A percentile compares a stretch with the other conserved stretches of the same genome.
phyloP scores from a whole-genome alignment of 1,140 invertebrate species.

The Ericerus pela region DNA sequence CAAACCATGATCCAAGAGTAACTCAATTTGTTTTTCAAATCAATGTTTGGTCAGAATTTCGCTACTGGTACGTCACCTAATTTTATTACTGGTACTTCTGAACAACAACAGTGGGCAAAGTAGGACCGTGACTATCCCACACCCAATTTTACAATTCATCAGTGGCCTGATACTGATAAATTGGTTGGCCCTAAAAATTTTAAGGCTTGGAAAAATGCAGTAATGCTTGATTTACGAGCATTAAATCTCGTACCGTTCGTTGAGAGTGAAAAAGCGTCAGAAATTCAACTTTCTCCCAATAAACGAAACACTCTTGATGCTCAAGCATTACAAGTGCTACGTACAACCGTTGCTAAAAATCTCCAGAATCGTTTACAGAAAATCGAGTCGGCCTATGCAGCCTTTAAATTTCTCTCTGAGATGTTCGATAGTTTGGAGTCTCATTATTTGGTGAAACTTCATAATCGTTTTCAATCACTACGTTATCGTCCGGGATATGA shows the following conservation, averaged over 20 bases:
- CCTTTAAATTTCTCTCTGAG: background rate
- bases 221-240: background rate
- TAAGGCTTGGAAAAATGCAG: background rate
- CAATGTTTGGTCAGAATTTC: too few relatives aligned
- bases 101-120: background rate
- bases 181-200: background rate
- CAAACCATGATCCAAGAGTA: too few relatives aligned
- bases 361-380: background rate
- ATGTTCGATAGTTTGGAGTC: background rate
- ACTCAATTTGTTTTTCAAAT: too few relatives aligned
- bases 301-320: background rate
- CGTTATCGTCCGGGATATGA: background rate
- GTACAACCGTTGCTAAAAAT: background rate
- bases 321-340: background rate
- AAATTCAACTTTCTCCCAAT: background rate
- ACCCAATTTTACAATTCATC: background rate
- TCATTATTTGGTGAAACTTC: background rate
- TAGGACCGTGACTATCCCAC: background rate
- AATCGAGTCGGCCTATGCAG: background rate
- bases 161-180: background rate
- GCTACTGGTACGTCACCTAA: too few relatives aligned
- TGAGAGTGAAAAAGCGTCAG: background rate
- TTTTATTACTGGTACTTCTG: too few relatives aligned
- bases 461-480: background rate
- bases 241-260: background rate